Evolutionary conservation across 2,888 invertebrate genomes (phyloP), one percentile per base, ranked within the genome.

Genomic region (Exephanes ischioxanthus): DNA sequence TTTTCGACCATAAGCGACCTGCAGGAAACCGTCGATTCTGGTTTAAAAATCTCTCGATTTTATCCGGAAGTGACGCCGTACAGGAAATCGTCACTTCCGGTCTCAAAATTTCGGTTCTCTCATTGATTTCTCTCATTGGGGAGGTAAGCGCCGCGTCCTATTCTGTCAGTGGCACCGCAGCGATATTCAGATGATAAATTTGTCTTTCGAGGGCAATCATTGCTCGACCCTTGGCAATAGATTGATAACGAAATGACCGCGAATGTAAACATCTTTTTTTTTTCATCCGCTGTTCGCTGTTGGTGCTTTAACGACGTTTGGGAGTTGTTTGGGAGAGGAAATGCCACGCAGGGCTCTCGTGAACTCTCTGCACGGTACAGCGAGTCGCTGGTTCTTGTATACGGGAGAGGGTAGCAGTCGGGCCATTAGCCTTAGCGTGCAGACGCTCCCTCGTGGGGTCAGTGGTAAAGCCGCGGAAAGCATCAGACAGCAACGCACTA

Each of bases 371-470:
- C 16, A 45, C 55, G 55, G 55, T 55, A 55, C 55, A 22, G 55
- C 55, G 22, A 55, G 14, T 22, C 55, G 58, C 22, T 58, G 26
- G 22, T 58, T 26, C 58, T 58, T 58, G 58, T 58, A 26, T 26
- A 26, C 26, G 14, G 3, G 58, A 58, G 22, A 58, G 26, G 19
- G 26, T 5, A 26, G 58, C 58, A 11, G 11, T 14, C 58, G 58
- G 22, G 58, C 58, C 58, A 58, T 58, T 58, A 58, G 22, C 22
- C 22, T 14, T 26, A 26, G 58, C 58, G 58, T 58, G 22, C 58
- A 22, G 22, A 58, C 58, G 58, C 58, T 58, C 58, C 58, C 58
- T 58, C 19, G 22, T 58, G 22, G 55, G 55, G 55, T 22, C 22
- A 22, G 55, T 55, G 22, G 55, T 22, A 19, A 55, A 55, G 55